These are phyloP conservation scores for Microtus richardsoni DNA, from an alignment of 2,113 vertebrate genomes.

Conservation along the genomic window DNA sequence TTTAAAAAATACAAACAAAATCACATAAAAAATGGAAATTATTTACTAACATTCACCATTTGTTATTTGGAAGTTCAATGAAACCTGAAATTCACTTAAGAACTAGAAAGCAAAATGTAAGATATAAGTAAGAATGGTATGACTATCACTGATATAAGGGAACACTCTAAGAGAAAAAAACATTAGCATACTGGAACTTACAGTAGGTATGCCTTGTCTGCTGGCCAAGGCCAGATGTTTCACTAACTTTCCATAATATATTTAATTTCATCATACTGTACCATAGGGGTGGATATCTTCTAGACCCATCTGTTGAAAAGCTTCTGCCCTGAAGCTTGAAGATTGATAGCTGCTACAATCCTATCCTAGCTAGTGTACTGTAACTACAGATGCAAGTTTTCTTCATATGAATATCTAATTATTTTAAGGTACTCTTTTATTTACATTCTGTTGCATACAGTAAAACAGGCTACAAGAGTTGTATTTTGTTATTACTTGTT, in stretches of 20 bases:
- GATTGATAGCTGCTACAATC: slow-evolving; percentile 42
- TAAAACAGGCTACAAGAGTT: slow-evolving; percentile 17
- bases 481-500: neutral
- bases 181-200: slow-evolving; percentile 6
- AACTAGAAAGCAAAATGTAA: neutral
- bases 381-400: neutral
- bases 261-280: slow-evolving; percentile 56
- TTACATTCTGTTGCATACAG: slow-evolving; percentile 13
- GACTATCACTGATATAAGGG: neutral
- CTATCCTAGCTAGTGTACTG: neutral
- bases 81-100: neutral
- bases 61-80: neutral
- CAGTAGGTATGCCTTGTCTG: neutral
- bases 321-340: slow-evolving; percentile 49
- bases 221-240: slow-evolving; percentile 65
- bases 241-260: slow-evolving; percentile 51
- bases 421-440: slow-evolving; percentile 38
- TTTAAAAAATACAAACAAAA: neutral
- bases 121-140: neutral
- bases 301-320: slow-evolving; percentile 66
- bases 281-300: slow-evolving; percentile 46
- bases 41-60: neutral
- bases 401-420: slow-evolving; percentile 24
- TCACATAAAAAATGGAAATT: neutral
- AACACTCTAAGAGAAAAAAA: neutral